Evolutionary conservation across 2,888 invertebrate genomes (phyloP), one percentile per base, ranked within the genome.

Genomic region (Corythucha ciliata): DNA sequence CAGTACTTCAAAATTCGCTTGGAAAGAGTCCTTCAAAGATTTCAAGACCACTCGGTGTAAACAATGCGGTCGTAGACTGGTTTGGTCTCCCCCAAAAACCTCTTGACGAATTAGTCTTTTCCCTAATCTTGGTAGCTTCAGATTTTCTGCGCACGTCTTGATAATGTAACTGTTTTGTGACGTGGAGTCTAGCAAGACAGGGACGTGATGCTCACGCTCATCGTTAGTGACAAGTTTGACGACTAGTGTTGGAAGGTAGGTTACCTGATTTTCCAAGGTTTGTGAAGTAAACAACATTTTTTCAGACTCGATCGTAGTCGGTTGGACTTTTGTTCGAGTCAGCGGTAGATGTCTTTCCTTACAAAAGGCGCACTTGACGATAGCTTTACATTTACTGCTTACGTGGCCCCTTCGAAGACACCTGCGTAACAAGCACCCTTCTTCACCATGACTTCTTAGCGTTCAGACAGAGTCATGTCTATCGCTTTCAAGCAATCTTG

Each of bases 371-470:
- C 63, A 63, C 27, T 47, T 58, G 10, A 57, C 22, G 36, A 56
- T 58, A 8, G 52, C 54, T 49, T 48, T 55, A 52, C 63, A 63
- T 16, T 49, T 51, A 25, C 41, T 55, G 33, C 55, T 49, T 3
- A 51, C 22, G 54, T 63, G 64, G 2, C 56, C 57, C n/a, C n/a
- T n/a, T n/a, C n/a, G n/a, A n/a, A n/a, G n/a, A n/a, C n/a, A n/a
- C 34, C 46, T 54, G 52, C n/a, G n/a, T 59, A 62, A 57, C 62
- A 63, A 27, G 56, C 59, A 1, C 50, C 36, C n/a, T n/a, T n/a
- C n/a, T n/a, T n/a, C 53, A 52, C 58, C 10, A 59, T 41, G 24
- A 55, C 24, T 6, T 57, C 48, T 32, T 52, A 55, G 7, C 56
- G 42, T 6, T 52, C 48, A 4, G 57, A 55, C 16, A 56, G 7